Conservation (phyloP, 1,140 invertebrate genomes). For the Colletes latitarsis region DNA sequence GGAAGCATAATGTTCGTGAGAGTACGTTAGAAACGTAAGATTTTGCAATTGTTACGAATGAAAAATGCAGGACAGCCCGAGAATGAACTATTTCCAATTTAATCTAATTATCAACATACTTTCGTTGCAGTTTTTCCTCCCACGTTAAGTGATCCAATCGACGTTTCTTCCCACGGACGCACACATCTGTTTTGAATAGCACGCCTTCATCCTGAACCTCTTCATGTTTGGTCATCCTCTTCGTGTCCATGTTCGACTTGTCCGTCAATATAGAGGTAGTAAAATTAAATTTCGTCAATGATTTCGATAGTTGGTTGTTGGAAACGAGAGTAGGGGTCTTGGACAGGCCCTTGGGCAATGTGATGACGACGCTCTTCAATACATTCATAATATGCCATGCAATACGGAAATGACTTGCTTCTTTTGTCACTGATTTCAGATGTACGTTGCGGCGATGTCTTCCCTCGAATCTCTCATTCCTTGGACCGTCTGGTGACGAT, state of each 20-base stretch:
- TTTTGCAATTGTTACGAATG: no score
- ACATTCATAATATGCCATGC: conserved; percentile 75
- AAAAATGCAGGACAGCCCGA: no score
- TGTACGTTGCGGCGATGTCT: background rate
- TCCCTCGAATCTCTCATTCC: background rate
- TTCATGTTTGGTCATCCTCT: conserved; percentile 55
- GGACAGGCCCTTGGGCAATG: conserved; percentile 73
- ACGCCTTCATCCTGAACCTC: conserved; percentile 34
- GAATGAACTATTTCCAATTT: background rate
- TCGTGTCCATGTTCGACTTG: conserved; percentile 66
- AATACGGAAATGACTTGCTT: background rate
- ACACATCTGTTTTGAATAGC: conserved; percentile 60
- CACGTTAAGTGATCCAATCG: conserved; percentile 89
- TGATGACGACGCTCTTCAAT: conserved; percentile 76
- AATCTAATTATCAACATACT: conserved; percentile 83
- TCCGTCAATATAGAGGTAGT: conserved; percentile 69
- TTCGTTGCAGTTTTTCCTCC: conserved; percentile 92
- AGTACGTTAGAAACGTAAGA: no score
- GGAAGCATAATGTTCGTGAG: no score
- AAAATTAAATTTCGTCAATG: conserved; percentile 69
- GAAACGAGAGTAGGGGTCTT: conserved; percentile 58
- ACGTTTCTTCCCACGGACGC: conserved; percentile 84
- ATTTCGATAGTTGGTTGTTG: conserved; percentile 41
- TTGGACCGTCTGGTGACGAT: background rate
- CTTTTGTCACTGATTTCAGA: conserved; percentile 6